These are phyloP conservation scores for Archocentrus centrarchus DNA, from an alignment of 2,113 vertebrate genomes.

Conservation along the genomic window DNA sequence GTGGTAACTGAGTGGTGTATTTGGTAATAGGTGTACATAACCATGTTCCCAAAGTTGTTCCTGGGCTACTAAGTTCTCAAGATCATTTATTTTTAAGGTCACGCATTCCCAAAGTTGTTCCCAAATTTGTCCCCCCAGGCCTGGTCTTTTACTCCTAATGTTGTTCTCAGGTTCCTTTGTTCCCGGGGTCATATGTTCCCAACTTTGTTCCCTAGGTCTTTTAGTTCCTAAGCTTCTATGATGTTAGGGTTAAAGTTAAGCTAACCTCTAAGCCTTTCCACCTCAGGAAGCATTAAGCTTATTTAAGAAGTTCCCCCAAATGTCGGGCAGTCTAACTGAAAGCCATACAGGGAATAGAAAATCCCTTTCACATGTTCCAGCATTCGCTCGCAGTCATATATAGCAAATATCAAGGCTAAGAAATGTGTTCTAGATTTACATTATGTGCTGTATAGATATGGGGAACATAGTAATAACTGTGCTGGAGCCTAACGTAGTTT, in stretches of 20 bases:
- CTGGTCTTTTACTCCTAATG: too few species aligned
- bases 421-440: background rate
- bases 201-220: background rate
- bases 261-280: constrained; percentile 9
- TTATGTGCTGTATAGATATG: background rate
- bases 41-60: background rate
- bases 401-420: too few species aligned
- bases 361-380: background rate
- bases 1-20: background rate
- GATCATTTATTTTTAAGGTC: background rate
- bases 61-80: background rate
- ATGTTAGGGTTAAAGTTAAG: background rate
- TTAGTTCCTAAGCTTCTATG: background rate
- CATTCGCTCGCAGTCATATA: background rate
- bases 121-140: background rate
- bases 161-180: background rate
- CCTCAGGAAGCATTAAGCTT: constrained; percentile 8
- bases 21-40: background rate
- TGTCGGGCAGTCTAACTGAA: background rate
- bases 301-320: background rate
- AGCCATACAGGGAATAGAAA: constrained; percentile 1
- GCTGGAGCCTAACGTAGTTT: background rate
- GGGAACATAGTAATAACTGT: background rate
- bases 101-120: background rate
- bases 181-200: background rate